Base-by-base conservation (phyloP, 2,797 vertebrate genomes). In the Cossypha polioptera region DNA sequence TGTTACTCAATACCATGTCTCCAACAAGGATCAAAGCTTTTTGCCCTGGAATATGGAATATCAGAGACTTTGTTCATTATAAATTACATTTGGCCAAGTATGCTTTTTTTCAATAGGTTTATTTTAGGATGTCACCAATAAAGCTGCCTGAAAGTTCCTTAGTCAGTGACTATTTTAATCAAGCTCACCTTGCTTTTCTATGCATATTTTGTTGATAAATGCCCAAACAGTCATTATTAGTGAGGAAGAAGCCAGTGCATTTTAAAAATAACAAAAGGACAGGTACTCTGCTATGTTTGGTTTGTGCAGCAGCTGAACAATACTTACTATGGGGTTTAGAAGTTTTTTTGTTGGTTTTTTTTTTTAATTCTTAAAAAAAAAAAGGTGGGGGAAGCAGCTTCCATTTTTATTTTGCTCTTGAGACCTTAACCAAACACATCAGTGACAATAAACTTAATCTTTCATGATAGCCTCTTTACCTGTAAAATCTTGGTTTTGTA, bases 341-440 rank as follows among this genome's bases (percentile, higher is more conserved):
- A 74, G 7, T 36, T 42, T 38, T 38, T 38, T 38, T 38, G 12
- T 45, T 21, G 20, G 21, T 4, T 20, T 20, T 42, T 26, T 69
- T 82, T 61, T 17, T 0, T 2, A 61, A 38, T 31, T 54, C 1
- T 21, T 5, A 20, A 47, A 1, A 20, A 26, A 42, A 33, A 35
- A 20, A 13, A 13, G 0, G 0, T 3, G 1, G 1, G 3, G 3
- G 10, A 14, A 43, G 57, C 8, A 83, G 28, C 11, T 75, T 90
- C 53, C 17, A 19, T 51, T 86, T 59, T 73, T 69, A 38, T 26
- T 79, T 85, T 51, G 53, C 12, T 76, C 35, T 51, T 28, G 21
- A 94, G 87, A 55, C 42, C 74, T 75, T 86, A 89, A 61, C 40
- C 19, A 85, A 86, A 77, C 16, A 31, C 26, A 57, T 19, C 11